A percentile compares a stretch with the other conserved stretches of the same genome.
phyloP scores from a whole-genome alignment of 2,888 invertebrate species.

The Dicyrtoma fusca region DNA sequence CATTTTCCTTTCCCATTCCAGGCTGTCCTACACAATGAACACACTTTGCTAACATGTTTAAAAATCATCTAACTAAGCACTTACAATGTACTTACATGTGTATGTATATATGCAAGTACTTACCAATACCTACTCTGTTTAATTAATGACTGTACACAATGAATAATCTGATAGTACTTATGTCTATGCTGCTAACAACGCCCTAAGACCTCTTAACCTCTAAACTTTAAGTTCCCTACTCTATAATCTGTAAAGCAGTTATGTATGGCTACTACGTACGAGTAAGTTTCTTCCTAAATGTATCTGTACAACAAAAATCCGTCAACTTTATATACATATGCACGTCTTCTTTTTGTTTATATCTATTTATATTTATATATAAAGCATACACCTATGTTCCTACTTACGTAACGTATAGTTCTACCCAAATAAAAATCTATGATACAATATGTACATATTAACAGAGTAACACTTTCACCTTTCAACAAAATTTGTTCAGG shows the following conservation, averaged over 20 bases:
- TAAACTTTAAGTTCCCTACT: too few species aligned
- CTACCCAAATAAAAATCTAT: too few species aligned
- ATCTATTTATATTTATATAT: too few species aligned
- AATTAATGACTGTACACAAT: conserved; percentile 6
- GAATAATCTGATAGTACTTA: not conserved
- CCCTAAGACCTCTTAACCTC: not conserved
- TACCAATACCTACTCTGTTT: not conserved
- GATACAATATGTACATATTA: too few species aligned
- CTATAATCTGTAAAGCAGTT: too few species aligned
- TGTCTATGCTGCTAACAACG: too few species aligned
- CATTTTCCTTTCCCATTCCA: not conserved
- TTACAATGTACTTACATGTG: not conserved
- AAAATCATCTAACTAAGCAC: not conserved
- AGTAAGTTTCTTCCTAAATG: not conserved
- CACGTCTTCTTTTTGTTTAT: not conserved
- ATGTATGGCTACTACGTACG: too few species aligned
- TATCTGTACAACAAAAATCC: too few species aligned
- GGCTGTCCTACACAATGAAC: conserved; percentile 14
- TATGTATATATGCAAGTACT: too few species aligned
- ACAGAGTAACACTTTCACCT: too few species aligned
- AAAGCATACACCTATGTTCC: not conserved
- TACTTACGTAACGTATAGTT: too few species aligned
- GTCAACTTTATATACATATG: not conserved
- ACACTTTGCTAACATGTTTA: not conserved
- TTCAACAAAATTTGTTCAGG: too few species aligned